These are phyloP conservation scores for Jordanella pulchra DNA, from an alignment of 2,797 vertebrate species.

Conservation along the genomic window DNA sequence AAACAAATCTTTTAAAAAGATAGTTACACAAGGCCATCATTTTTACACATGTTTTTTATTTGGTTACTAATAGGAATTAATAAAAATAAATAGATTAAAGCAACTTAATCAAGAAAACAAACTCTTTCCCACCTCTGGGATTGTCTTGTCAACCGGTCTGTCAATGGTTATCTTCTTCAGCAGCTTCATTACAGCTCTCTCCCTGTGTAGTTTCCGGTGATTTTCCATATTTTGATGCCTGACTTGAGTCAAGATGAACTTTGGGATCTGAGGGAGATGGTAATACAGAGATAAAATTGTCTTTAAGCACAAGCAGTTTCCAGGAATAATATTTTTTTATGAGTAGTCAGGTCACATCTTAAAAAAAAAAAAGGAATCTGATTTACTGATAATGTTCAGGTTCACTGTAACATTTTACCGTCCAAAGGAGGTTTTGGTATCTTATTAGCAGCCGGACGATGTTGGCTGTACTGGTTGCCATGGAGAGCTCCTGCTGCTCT, in stretches of 20 bases:
- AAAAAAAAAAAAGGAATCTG: background rate
- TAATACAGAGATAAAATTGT: constrained; percentile 5
- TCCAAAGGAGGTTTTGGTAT: constrained; percentile 94
- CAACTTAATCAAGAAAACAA: background rate
- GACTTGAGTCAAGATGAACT: constrained; percentile 95
- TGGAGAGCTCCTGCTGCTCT: constrained; percentile 88
- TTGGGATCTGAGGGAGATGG: constrained; percentile 85
- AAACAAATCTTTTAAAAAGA: background rate
- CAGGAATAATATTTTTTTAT: background rate
- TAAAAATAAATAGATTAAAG: background rate
- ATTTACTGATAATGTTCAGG: background rate
- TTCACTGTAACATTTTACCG: constrained; percentile 75
- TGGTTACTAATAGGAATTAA: background rate
- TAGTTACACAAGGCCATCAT: background rate
- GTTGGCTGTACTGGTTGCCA: constrained; percentile 90
- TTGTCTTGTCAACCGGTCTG: constrained; percentile 82
- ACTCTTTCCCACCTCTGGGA: constrained; percentile 79
- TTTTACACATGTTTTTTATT: background rate
- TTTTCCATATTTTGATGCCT: constrained; percentile 89
- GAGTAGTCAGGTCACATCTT: background rate
- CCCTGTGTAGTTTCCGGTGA: constrained; percentile 87
- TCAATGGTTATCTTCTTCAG: constrained; percentile 94
- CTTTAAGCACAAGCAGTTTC: background rate
- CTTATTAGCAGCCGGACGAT: constrained; percentile 91
- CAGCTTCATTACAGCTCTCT: constrained; percentile 88